Conservation (phyloP, 2,888 invertebrate species). For the Hirudinaria manillensis region DNA sequence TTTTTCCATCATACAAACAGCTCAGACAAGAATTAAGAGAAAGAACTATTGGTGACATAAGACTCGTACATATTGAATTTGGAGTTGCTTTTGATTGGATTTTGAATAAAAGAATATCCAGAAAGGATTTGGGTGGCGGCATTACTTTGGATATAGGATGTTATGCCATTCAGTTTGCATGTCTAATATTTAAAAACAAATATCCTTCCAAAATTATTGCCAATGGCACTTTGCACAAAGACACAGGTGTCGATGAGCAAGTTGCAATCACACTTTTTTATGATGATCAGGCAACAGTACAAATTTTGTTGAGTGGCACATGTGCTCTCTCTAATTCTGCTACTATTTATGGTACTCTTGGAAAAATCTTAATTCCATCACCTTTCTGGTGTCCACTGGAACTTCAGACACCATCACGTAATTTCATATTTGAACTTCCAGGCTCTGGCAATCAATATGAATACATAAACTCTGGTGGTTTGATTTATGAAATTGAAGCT, state of each 20-base stretch:
- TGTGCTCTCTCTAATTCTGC: constrained; percentile 18
- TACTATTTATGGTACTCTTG: constrained; percentile 29
- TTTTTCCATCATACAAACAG: constrained; percentile 70
- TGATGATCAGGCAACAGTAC: constrained; percentile 19
- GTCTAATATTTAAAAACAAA: constrained; percentile 60
- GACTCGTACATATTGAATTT: constrained; percentile 64
- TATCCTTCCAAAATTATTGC: constrained; percentile 66
- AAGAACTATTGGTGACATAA: constrained; percentile 73
- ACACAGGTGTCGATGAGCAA: constrained; percentile 56
- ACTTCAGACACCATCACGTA: constrained; percentile 20
- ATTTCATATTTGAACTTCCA: constrained; percentile 20
- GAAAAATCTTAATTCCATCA: constrained; percentile 26
- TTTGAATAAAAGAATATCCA: constrained; percentile 62
- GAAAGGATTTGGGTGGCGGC: constrained; percentile 70
- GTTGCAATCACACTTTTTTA: constrained; percentile 22
- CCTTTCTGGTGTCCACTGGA: constrained; percentile 34
- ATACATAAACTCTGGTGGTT: constrained; percentile 11
- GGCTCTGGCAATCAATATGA: not conserved
- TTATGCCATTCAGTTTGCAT: constrained; percentile 46
- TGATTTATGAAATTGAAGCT: constrained; percentile 22
- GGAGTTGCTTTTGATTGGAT: constrained; percentile 59
- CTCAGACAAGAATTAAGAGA: constrained; percentile 65
- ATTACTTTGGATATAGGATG: constrained; percentile 46
- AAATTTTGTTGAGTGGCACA: constrained; percentile 19
- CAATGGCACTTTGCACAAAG: constrained; percentile 65